Evolutionary conservation across 2,888 invertebrate species (phyloP).

Genomic region (Acronicta leporina): DNA sequence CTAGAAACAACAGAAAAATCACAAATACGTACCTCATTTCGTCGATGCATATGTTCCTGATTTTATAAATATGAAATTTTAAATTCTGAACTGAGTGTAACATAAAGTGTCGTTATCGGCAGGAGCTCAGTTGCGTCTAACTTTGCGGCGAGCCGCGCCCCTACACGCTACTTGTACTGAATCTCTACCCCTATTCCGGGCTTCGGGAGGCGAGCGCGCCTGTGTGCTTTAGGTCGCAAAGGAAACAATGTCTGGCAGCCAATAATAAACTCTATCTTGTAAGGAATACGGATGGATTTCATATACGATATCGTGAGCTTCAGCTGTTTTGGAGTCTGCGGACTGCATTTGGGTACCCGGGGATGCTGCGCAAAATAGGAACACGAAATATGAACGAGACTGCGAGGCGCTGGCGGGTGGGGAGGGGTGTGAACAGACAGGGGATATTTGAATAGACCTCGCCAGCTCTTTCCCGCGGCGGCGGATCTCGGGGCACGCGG

Average conservation of each 20-base stretch:
- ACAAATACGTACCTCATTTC: conserved; percentile 71
- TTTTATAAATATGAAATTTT: conserved; percentile 60
- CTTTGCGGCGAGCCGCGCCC: conserved; percentile 89
- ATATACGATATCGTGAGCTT: conserved; percentile 49
- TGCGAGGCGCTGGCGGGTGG: conserved; percentile 87
- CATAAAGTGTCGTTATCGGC: conserved; percentile 82
- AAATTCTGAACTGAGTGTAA: conserved; percentile 69
- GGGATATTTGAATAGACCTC: conserved; percentile 87
- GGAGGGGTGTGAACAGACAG: conserved; percentile 86
- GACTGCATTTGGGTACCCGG: conserved; percentile 86
- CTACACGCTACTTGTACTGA: conserved; percentile 88
- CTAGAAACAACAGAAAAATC: conserved; percentile 34
- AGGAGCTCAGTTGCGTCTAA: conserved; percentile 87
- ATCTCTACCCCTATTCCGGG: conserved; percentile 89
- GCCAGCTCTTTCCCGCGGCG: conserved; percentile 78
- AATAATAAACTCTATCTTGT: conserved; percentile 53
- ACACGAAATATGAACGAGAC: conserved; percentile 89
- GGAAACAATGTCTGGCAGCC: conserved; percentile 10
- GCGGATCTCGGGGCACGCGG: conserved; percentile 61
- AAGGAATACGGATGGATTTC: conserved; percentile 57
- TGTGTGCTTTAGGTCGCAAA: conserved; percentile 64
- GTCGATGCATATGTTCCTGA: conserved; percentile 27
- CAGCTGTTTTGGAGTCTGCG: conserved; percentile 83
- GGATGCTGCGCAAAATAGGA: conserved; percentile 90
- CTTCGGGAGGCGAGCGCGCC: conserved; percentile 77